Percentiles rank a stretch among this genome's conserved stretches.
Evolutionary conservation across 1,140 invertebrate species (phyloP).

Genomic region (Ostrea denselamellosa): DNA sequence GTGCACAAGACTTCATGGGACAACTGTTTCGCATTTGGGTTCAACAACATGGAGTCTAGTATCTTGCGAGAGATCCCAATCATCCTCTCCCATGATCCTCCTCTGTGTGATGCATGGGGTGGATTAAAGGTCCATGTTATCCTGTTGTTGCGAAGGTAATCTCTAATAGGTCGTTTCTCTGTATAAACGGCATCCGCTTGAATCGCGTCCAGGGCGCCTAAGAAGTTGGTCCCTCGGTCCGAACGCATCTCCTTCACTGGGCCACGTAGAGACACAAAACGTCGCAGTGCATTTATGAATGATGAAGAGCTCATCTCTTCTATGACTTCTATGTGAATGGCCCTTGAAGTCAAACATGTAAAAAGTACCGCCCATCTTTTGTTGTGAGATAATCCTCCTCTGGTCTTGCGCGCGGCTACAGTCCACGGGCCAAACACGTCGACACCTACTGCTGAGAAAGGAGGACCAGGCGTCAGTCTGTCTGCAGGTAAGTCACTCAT

Average conservation of each 20-base stretch:
- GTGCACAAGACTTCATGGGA: too few relatives aligned
- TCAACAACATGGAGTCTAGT: constrained; percentile 54
- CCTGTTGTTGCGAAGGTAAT: neutral
- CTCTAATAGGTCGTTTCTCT: neutral
- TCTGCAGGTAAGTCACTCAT: too few relatives aligned
- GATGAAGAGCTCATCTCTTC: constrained; percentile 2
- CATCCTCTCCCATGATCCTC: constrained; percentile 53
- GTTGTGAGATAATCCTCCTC: too few relatives aligned
- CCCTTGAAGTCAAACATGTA: constrained; percentile 1
- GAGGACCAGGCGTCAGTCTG: too few relatives aligned
- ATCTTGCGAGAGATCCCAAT: too few relatives aligned
- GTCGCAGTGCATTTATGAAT: constrained; percentile 27
- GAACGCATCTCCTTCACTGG: neutral
- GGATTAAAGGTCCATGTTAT: too few relatives aligned
- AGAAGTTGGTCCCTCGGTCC: neutral
- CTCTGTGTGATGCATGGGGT: too few relatives aligned
- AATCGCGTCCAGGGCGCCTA: neutral
- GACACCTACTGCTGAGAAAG: too few relatives aligned
- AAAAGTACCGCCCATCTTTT: too few relatives aligned
- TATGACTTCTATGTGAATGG: constrained; percentile 50
- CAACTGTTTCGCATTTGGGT: neutral
- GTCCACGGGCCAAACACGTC: too few relatives aligned
- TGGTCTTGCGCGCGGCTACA: too few relatives aligned
- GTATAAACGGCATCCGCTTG: neutral
- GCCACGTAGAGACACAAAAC: neutral